Conservation (phyloP, 2,797 vertebrate genomes). For the Poecilia velifera region DNA sequence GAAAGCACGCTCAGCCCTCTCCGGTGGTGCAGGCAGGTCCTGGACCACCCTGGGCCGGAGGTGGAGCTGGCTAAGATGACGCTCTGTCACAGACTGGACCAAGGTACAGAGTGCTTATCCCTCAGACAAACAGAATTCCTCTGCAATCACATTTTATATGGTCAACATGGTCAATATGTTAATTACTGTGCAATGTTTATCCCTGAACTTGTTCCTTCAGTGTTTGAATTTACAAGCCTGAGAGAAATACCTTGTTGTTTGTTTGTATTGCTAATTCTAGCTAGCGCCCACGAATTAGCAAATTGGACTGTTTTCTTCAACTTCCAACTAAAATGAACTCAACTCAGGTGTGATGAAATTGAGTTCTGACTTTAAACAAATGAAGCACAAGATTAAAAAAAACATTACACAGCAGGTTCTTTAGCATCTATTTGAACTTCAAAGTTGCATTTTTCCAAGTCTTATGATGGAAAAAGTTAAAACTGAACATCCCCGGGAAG, state of each 20-base stretch:
- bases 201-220: neutral
- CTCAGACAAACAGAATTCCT: conserved; percentile 42
- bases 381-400: neutral
- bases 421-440: neutral
- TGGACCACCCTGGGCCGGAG: conserved; percentile 94
- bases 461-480: neutral
- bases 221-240: neutral
- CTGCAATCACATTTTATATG: conserved; percentile 35
- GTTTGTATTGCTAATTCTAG: neutral
- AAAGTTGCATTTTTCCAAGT: neutral
- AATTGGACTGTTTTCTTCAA: neutral
- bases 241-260: neutral
- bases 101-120: conserved; percentile 84
- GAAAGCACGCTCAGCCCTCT: conserved; percentile 85
- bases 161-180: neutral
- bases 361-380: neutral
- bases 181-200: neutral
- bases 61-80: conserved; percentile 93
- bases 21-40: conserved; percentile 94
- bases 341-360: neutral
- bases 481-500: neutral
- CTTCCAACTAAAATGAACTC: neutral
- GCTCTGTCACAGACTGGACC: conserved; percentile 93
- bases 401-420: neutral
- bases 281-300: neutral